Evolutionary conservation across 1,140 invertebrate genomes (phyloP).

Genomic region (Littorina saxatilis): DNA sequence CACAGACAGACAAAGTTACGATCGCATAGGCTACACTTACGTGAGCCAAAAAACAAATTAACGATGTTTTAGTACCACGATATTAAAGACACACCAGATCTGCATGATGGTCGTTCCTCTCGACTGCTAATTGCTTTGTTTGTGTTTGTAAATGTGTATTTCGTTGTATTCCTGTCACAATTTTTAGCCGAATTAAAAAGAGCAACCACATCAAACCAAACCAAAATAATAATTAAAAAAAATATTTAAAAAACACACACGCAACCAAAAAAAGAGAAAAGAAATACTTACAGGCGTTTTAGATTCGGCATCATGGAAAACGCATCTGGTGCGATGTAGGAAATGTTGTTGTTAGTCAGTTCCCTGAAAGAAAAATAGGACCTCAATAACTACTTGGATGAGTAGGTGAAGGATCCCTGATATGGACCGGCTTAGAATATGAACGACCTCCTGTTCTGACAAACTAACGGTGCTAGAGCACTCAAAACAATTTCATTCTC

Average conservation of each 20-base stretch:
- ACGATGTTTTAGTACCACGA: no score
- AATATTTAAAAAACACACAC: neutral
- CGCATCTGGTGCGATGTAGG: slow-evolving; percentile 10
- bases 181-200: neutral
- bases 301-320: slow-evolving; percentile 32
- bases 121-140: no score
- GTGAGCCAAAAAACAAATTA: no score
- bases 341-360: slow-evolving; percentile 10
- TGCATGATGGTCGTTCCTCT: no score
- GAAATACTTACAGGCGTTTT: slow-evolving; percentile 17
- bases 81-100: neutral
- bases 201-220: neutral
- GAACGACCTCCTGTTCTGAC: neutral
- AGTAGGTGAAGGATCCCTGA: neutral
- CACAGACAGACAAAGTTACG: no score
- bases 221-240: no score
- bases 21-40: no score
- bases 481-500: no score
- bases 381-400: neutral
- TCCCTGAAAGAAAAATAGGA: slow-evolving; percentile 12
- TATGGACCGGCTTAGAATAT: neutral
- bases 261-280: neutral
- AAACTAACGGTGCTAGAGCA: neutral
- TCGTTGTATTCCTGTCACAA: no score
- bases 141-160: no score